Evolutionary conservation across 37 sponge, comb jelly and placozoan species (phyloP).

Genomic region (Haliclona indistincta): DNA sequence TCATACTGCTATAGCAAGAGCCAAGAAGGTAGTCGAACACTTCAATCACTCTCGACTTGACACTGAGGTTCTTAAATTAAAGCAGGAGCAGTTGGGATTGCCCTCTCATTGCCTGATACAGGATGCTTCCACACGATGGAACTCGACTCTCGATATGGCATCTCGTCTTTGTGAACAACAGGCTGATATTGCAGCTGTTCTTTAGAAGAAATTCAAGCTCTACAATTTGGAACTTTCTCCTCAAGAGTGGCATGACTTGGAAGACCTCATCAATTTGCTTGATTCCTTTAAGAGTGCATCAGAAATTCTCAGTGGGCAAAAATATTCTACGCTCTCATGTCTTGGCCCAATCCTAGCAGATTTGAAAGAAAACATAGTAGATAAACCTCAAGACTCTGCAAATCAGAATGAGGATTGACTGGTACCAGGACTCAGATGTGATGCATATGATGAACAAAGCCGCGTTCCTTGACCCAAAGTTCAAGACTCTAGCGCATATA

Average conservation of each 20-base stretch:
- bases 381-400: slow-evolving; percentile 10
- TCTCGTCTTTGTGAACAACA: slow-evolving; percentile 39
- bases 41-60: slow-evolving; percentile 33
- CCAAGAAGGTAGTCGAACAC: slow-evolving; percentile 17
- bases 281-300: slow-evolving; percentile 32
- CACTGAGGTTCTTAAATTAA: slow-evolving; percentile 12
- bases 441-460: neutral
- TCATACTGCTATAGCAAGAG: slow-evolving; percentile 14
- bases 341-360: slow-evolving; percentile 25
- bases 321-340: slow-evolving; percentile 36
- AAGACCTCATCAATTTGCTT: slow-evolving; percentile 26
- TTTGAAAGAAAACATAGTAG: slow-evolving; percentile 5
- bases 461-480: slow-evolving; percentile 4
- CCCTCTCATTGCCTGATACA: slow-evolving; percentile 36
- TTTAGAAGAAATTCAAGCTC: slow-evolving; percentile 22
- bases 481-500: slow-evolving; percentile 21
- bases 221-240: slow-evolving; percentile 31
- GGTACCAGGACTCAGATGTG: slow-evolving; percentile 21
- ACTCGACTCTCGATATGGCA: slow-evolving; percentile 31
- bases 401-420: neutral
- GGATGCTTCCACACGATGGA: slow-evolving; percentile 14
- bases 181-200: slow-evolving; percentile 42
- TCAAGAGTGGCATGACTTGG: slow-evolving; percentile 28
- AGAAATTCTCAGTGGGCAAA: slow-evolving; percentile 33
- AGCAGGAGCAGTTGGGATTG: slow-evolving; percentile 26